These are phyloP conservation scores for Nothoprocta perdicaria DNA, from an alignment of 2,113 vertebrate genomes.

Conservation along the genomic window DNA sequence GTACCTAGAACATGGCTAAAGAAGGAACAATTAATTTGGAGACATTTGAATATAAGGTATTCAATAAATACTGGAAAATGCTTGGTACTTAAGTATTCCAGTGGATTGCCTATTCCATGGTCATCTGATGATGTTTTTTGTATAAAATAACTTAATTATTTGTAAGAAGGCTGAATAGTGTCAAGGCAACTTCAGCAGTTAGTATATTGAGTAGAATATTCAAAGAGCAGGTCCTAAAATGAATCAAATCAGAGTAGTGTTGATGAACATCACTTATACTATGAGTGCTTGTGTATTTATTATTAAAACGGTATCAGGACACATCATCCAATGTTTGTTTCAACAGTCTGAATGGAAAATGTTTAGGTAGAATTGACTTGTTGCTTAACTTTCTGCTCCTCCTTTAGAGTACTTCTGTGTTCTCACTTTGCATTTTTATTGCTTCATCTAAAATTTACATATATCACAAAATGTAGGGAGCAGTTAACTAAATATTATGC, in stretches of 20 bases:
- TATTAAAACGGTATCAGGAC: constrained; percentile 32
- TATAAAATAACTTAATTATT: constrained; percentile 19
- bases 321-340: constrained; percentile 1
- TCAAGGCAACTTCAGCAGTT: neutral
- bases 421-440: neutral
- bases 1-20: neutral
- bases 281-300: constrained; percentile 32
- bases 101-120: neutral
- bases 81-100: neutral
- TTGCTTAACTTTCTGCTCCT: neutral
- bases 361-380: neutral
- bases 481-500: neutral
- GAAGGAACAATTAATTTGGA: neutral
- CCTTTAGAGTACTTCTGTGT: neutral
- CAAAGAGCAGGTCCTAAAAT: neutral
- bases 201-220: neutral
- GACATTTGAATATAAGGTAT: neutral
- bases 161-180: neutral
- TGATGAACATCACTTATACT: constrained; percentile 29
- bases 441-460: neutral
- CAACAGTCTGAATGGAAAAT: constrained; percentile 16
- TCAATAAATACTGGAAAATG: neutral
- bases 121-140: neutral
- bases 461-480: neutral
- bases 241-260: constrained; percentile 25